Percentiles rank a stretch among this genome's conserved stretches.
These are phyloP conservation scores for Drosophila orena DNA, from an alignment of 1,140 invertebrate genomes.

Conservation along the genomic window DNA sequence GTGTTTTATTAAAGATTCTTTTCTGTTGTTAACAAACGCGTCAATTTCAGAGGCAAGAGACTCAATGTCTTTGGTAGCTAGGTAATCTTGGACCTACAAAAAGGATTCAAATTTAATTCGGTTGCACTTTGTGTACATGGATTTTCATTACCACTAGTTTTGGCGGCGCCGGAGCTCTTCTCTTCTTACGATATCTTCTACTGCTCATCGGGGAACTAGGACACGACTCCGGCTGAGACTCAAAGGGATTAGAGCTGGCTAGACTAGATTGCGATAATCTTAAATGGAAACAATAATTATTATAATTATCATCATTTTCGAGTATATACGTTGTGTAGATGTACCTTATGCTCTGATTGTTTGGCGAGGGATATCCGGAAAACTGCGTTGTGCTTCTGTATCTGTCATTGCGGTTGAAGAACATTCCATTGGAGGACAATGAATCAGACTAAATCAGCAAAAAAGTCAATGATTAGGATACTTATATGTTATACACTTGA, in stretches of 20 bases:
- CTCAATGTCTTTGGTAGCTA: slow-evolving; percentile 61
- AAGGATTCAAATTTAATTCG: not conserved
- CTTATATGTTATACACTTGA: not conserved
- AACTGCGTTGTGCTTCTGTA: slow-evolving; percentile 72
- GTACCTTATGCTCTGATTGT: slow-evolving; percentile 33
- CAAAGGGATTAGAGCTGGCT: slow-evolving; percentile 86
- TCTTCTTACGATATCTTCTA: slow-evolving; percentile 61
- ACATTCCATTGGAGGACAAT: slow-evolving; percentile 1
- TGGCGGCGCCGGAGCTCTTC: slow-evolving; percentile 50
- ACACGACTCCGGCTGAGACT: slow-evolving; percentile 78
- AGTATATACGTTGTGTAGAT: not conserved
- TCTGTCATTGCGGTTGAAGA: slow-evolving; percentile 53
- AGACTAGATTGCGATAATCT: slow-evolving; percentile 86
- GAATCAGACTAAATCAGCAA: slow-evolving; percentile 18
- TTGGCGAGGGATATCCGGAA: slow-evolving; percentile 37
- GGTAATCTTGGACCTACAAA: slow-evolving; percentile 21
- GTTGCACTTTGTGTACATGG: not conserved
- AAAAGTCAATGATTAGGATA: not conserved
- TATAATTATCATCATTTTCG: too few species aligned
- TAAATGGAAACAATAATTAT: slow-evolving; percentile 10
- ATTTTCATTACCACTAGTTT: slow-evolving; percentile 35
- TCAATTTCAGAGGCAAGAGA: slow-evolving; percentile 80
- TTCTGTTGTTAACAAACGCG: slow-evolving; percentile 67
- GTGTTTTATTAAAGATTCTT: slow-evolving; percentile 36
- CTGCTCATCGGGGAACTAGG: slow-evolving; percentile 24